phyloP scores from a whole-genome alignment of 2,888 invertebrate species.

The Eupithecia vulgata region DNA sequence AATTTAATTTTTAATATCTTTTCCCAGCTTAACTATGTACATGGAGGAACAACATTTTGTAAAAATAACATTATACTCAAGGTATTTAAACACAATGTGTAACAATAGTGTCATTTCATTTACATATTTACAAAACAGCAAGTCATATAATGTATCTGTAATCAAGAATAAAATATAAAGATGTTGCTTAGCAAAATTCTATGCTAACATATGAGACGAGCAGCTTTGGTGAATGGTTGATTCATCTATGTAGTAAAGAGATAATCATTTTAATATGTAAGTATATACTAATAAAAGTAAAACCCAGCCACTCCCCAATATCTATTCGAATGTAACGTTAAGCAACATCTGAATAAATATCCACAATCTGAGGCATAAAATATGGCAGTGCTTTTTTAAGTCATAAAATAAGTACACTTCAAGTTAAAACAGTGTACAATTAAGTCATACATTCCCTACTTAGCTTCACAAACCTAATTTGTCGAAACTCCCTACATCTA shows the following conservation, averaged over 20 bases:
- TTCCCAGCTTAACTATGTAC: neutral
- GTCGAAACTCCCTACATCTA: neutral
- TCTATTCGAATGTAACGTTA: neutral
- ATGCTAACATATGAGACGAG: neutral
- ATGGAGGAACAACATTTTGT: conserved; percentile 16
- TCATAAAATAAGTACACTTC: neutral
- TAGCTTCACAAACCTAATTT: neutral
- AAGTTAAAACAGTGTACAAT: neutral
- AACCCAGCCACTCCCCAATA: neutral
- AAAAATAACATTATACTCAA: conserved; percentile 17
- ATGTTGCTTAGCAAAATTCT: neutral
- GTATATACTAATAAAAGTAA: neutral
- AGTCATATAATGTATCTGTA: neutral
- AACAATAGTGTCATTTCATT: neutral
- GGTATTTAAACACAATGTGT: neutral
- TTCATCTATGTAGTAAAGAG: neutral
- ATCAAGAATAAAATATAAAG: neutral
- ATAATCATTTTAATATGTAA: neutral
- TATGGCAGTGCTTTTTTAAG: neutral
- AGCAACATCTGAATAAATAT: neutral
- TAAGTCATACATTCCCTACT: neutral
- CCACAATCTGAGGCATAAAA: neutral
- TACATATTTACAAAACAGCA: neutral
- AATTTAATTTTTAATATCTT: neutral
- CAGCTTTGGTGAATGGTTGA: too few relatives aligned